Base-by-base conservation (phyloP, 2,888 invertebrate genomes). In the Drosophila helvetica region DNA sequence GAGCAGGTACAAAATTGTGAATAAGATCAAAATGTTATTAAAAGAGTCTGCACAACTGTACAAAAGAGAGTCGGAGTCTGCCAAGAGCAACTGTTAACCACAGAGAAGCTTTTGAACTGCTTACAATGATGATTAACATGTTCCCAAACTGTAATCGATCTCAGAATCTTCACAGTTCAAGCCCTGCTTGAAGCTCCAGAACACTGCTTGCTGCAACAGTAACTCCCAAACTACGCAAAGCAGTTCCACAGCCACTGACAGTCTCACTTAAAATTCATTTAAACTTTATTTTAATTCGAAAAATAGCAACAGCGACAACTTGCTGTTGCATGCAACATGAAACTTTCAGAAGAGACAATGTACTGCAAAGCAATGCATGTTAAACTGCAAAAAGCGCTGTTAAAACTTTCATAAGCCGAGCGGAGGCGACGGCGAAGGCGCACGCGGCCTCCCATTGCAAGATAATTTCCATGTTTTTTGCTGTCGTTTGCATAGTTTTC, bases 401-500 rank as follows among this genome's bases (percentile, higher is more conserved):
- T 64, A 79, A 75, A 74, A 56, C n/a, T 38, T 78, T 60, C 61
- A 48, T 71, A 60, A 77, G 63, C 77, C 42, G 15, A 38, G 1
- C 33, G 8, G 10, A 30, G 12, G 30, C 15, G 15, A 33, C 6
- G 15, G 1, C 33, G 8, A 4, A 30, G 12, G 30, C 15, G 15
- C 15, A 5, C 12, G 38, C 6, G 2, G 38, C 60, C 50, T 50
- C 10, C 55, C 55, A 55, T 65, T 55, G 67, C 75, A 58, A 70
- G 74, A 67, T 78, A 86, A 77, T 80, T 77, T 71, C 70, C 77
- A 72, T 82, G 78, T 74, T 74, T 33, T n/a, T 27, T 47, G 27
- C 42, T 47, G 38, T 33, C 56, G 30, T 78, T 75, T 62, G 72
- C 79, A 86, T 86, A 83, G 82, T 83, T 83, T 75, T 72, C 65